Base-by-base conservation (phyloP, 2,113 vertebrate species). In the Marcusenius ussheri region DNA sequence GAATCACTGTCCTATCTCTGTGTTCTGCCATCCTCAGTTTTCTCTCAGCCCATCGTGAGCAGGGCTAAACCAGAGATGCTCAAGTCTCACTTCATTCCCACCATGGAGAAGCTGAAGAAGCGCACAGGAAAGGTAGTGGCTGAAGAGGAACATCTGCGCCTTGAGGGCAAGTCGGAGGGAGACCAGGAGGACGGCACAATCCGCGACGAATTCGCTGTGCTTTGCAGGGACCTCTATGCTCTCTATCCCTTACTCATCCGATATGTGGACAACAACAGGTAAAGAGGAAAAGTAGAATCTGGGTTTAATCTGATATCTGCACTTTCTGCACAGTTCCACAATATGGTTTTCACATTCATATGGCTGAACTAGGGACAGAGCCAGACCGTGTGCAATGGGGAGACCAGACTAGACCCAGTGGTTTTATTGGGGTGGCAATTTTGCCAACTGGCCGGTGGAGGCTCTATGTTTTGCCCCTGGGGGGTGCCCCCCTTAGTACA, bases 181-280 rank as follows among this genome's bases (percentile, higher is more conserved):
- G 96, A 98, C 74, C 97, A 98, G 89, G 96, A 97, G 0, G 98
- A 98, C 84, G 94, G 97, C 3, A 96, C 97, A 0, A 97, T 99
- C 91, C 95, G 97, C 0, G 98, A 98, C 0, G 98, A 99, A 93
- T 99, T 99, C 92, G 97, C 98, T 0, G 97, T 99, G 91, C 98
- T 98, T 88, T 99, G 98, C 95, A 94, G 98, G 5, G 98, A 99
- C 92, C 94, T 99, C 89, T 99, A 99, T 1, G 98, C 98, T 0
- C 96, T 99, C 70, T 99, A 99, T 91, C 98, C 98, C 0, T 95
- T 99, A 50, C 97, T 99, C 77, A 99, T 99, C 93, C 97, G 98
- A 93, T 99, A 99, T 3, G 97, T 98, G 91, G 98, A 99, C 96
- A 99, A 99, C 94, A 99, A 97, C 96, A 97, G 98, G 98, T 98